Evolutionary conservation across 2,888 invertebrate species (phyloP).

Genomic region (Synanthedon andrenaeformis): DNA sequence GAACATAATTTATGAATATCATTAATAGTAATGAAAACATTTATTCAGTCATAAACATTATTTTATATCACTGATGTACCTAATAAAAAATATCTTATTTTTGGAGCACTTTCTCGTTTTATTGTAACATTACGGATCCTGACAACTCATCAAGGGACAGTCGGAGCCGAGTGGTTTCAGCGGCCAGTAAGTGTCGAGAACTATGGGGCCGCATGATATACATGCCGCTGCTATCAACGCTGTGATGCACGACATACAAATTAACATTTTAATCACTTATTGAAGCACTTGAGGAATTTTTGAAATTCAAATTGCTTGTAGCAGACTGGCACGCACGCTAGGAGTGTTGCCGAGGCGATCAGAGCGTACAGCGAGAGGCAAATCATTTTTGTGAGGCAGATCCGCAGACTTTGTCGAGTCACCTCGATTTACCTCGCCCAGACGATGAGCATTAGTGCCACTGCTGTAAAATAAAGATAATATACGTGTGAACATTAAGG

Average conservation of each 20-base stretch:
- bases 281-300: conserved; percentile 40
- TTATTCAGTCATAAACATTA: no score
- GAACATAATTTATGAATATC: no score
- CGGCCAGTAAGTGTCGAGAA: conserved; percentile 27
- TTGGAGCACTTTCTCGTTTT: no score
- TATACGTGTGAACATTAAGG: no score
- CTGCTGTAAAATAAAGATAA: no score
- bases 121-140: no score
- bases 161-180: background rate
- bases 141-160: no score
- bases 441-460: no score
- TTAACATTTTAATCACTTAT: conserved; percentile 29
- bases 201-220: conserved; percentile 32
- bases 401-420: background rate
- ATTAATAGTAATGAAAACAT: no score
- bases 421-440: background rate
- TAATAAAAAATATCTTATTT: no score
- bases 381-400: conserved; percentile 44
- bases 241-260: conserved; percentile 34
- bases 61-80: no score
- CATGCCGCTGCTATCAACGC: conserved; percentile 30
- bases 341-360: conserved; percentile 46
- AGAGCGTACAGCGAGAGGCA: conserved; percentile 53
- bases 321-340: conserved; percentile 54
- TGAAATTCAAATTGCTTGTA: conserved; percentile 36